These are phyloP conservation scores for Dicrurus megarhynchus DNA, from an alignment of 2,113 vertebrate genomes.

Conservation along the genomic window DNA sequence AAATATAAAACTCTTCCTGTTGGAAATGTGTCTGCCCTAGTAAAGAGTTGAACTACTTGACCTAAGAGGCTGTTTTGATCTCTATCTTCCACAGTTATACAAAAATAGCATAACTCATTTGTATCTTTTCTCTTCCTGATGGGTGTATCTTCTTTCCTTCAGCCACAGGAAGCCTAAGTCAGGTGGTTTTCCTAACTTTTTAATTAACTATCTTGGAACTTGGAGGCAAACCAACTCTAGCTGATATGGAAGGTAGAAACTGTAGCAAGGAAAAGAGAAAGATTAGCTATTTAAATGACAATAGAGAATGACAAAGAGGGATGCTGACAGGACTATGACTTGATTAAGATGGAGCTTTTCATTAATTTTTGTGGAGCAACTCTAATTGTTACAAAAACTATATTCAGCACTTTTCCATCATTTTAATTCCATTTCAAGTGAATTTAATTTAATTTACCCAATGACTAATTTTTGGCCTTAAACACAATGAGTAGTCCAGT, in stretches of 20 bases:
- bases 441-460: constrained; percentile 72
- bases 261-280: constrained; percentile 3
- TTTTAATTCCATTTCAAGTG: constrained; percentile 75
- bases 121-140: neutral
- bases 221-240: neutral
- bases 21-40: neutral
- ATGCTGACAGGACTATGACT: constrained; percentile 51
- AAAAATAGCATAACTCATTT: neutral
- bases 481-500: neutral
- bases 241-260: constrained; percentile 13
- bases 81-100: neutral
- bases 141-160: constrained; percentile 3
- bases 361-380: constrained; percentile 60
- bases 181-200: neutral
- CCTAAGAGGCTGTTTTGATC: neutral
- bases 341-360: constrained; percentile 72
- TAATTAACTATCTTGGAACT: neutral
- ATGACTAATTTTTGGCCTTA: constrained; percentile 60
- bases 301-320: constrained; percentile 58
- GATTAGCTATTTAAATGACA: constrained; percentile 66
- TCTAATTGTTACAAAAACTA: constrained; percentile 65
- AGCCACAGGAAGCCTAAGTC: constrained; percentile 16
- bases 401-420: constrained; percentile 70
- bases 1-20: neutral
- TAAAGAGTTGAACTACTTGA: neutral